Evolutionary conservation across 2,113 vertebrate genomes (phyloP).

Genomic region (Ciconia boyciana): DNA sequence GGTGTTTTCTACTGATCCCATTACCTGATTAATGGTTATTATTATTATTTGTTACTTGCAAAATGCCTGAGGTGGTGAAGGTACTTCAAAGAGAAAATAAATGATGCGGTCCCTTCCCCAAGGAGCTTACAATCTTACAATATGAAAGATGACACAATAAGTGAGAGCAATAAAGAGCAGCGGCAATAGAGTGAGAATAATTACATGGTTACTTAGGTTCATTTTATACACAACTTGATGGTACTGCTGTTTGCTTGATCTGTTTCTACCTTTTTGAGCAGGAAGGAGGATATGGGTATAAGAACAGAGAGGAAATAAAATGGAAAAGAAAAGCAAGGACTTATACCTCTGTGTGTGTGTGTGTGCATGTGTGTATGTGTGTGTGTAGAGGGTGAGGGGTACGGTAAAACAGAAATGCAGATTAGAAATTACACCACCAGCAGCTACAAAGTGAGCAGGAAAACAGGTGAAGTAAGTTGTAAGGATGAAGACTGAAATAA

Average conservation of each 20-base stretch:
- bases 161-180: conserved; percentile 46
- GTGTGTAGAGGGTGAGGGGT: not conserved
- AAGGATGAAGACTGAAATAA: not conserved
- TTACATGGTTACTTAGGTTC: conserved; percentile 58
- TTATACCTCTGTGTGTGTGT: not conserved
- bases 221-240: conserved; percentile 39
- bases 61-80: conserved; percentile 35
- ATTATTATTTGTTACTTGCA: conserved; percentile 58
- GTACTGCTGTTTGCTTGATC: conserved; percentile 23
- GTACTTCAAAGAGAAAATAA: conserved; percentile 56
- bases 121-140: conserved; percentile 31
- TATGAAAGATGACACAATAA: conserved; percentile 61
- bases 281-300: not conserved
- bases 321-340: not conserved
- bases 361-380: too few relatives aligned
- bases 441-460: not conserved
- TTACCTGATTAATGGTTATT: conserved; percentile 56
- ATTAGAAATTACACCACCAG: not conserved
- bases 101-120: conserved; percentile 16
- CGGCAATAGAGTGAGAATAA: conserved; percentile 30
- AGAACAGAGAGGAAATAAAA: not conserved
- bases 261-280: not conserved
- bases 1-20: conserved; percentile 1
- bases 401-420: not conserved
- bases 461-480: not conserved